Percentiles rank a stretch among this genome's conserved stretches.
phyloP scores from a whole-genome alignment of 2,797 vertebrate genomes.

The Pipistrellus kuhlii region DNA sequence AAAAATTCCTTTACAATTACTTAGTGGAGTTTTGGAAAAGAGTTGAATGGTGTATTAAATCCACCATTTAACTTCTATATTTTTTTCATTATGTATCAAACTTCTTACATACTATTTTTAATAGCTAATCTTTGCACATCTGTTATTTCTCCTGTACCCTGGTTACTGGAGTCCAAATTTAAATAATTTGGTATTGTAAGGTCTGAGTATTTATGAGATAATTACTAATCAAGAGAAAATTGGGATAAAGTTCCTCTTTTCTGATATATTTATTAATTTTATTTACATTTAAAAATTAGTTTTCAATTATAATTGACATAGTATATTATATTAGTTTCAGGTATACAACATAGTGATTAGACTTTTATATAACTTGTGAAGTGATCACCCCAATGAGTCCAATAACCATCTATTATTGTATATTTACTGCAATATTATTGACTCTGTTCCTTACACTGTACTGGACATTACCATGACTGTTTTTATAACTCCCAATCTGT shows the following conservation, averaged over 20 bases:
- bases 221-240: slow-evolving; percentile 42
- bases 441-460: background rate
- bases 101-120: slow-evolving; percentile 28
- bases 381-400: background rate
- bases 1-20: background rate
- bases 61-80: background rate
- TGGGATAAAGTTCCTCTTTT: background rate
- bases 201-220: slow-evolving; percentile 28
- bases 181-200: slow-evolving; percentile 46
- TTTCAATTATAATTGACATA: background rate
- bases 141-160: background rate
- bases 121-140: background rate
- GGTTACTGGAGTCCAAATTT: background rate
- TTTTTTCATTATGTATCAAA: slow-evolving; percentile 43
- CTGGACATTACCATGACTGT: background rate
- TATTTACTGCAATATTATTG: background rate
- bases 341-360: background rate
- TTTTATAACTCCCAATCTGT: background rate
- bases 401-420: background rate
- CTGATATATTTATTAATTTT: background rate
- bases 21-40: slow-evolving; percentile 14
- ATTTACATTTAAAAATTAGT: background rate
- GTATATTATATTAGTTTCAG: background rate
- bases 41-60: slow-evolving; percentile 39
- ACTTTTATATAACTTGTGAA: background rate